Evolutionary conservation across 2,797 vertebrate genomes (phyloP).

Genomic region (Prunella strophiata): DNA sequence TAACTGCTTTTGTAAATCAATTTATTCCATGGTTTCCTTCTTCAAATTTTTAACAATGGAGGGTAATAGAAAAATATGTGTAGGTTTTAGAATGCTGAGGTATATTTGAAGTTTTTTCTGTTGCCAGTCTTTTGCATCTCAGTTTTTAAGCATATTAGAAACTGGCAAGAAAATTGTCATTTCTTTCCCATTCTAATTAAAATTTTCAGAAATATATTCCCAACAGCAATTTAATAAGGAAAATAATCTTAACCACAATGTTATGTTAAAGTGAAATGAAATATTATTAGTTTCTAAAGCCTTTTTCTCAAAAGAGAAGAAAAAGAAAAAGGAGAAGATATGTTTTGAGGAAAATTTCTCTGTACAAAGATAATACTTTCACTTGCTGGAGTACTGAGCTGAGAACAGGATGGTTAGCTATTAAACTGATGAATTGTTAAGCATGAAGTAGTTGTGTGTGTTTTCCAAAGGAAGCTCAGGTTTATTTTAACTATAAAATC

Average conservation of each 20-base stretch:
- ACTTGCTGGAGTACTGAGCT: neutral
- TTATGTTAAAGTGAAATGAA: neutral
- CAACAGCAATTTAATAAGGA: neutral
- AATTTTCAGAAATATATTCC: neutral
- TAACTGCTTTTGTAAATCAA: neutral
- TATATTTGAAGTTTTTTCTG: neutral
- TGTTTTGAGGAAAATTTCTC: neutral
- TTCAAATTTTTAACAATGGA: neutral
- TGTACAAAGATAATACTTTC: neutral
- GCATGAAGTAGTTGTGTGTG: neutral
- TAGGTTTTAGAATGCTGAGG: neutral
- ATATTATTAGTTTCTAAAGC: neutral
- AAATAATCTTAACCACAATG: neutral
- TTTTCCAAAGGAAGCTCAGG: slow-evolving; percentile 15
- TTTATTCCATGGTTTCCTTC: neutral
- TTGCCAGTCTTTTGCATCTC: neutral
- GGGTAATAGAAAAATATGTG: neutral
- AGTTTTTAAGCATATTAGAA: neutral
- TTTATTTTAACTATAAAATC: slow-evolving; percentile 48
- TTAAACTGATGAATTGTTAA: neutral
- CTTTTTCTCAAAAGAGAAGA: neutral
- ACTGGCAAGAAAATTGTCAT: neutral
- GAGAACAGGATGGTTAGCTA: neutral
- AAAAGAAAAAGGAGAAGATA: neutral
- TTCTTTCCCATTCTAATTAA: neutral